Evolutionary conservation across 2,113 vertebrate genomes (phyloP), one percentile per base, ranked within the genome.

Genomic region (Tyrannus savana): DNA sequence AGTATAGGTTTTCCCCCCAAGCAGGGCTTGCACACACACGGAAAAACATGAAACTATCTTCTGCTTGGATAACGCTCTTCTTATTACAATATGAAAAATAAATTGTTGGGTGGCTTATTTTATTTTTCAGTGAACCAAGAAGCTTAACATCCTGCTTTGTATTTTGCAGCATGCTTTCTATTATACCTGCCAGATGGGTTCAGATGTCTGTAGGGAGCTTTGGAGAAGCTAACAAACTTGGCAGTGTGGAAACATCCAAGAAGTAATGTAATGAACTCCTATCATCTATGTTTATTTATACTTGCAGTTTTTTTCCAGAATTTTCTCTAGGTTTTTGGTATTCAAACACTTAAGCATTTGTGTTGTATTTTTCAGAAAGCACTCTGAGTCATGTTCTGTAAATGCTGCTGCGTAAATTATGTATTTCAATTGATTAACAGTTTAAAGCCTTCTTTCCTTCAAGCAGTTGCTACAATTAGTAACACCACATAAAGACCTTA

Each of bases 401-500:
- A 94, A 75, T 41, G 77, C 74, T 69, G 53, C 71, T 83, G 62
- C 8, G 2, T 93, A 96, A 93, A 96, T 85, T 59, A 33, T 73
- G n/a, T 84, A 46, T 79, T 93, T 89, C 58, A 37, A 60, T 35
- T 89, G 83, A 91, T 89, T 77, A 96, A 74, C 63, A 83, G 55
- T 94, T 91, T 91, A 91, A 71, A 94, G 25, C 46, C n/a, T 73
- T 56, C 53, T 64, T 91, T 64, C 44, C n/a, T 91, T 73, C 83
- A 56, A 84, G 46, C 37, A 21, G n/a, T 73, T 80, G 71, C 71
- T 94, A 96, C 93, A 95, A 85, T 95, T 88, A 86, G 91, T 58
- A 95, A 73, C 23, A 22, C 7, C 30, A 55, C 59, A 87, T 82
- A 82, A 88, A 91, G 76, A 5, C 37, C 75, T 78, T 60, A 55